Evolutionary conservation across 2,797 vertebrate genomes (phyloP).

Genomic region (Muscicapa striata): DNA sequence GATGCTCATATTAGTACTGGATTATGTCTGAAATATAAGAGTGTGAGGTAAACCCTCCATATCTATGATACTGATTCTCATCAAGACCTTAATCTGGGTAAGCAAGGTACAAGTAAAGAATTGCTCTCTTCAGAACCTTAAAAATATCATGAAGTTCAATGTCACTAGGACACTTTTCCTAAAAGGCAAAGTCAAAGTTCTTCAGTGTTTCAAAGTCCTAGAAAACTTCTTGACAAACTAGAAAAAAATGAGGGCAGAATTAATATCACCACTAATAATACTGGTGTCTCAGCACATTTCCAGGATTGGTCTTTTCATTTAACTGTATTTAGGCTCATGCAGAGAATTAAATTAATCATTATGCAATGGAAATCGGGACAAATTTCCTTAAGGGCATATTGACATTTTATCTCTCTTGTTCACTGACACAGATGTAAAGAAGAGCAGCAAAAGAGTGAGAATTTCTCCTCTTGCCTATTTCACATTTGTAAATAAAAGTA

Average conservation of each 20-base stretch:
- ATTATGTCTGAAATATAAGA: neutral
- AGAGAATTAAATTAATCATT: slow-evolving; percentile 51
- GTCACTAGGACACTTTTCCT: neutral
- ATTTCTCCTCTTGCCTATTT: neutral
- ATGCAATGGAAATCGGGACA: neutral
- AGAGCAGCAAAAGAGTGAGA: neutral
- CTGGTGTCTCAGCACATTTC: neutral
- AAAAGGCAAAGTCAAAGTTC: neutral
- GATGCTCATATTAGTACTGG: neutral
- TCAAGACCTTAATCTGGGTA: neutral
- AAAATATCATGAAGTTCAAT: neutral
- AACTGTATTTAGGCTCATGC: slow-evolving; percentile 7
- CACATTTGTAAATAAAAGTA: neutral
- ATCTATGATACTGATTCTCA: neutral
- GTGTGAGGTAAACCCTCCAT: neutral
- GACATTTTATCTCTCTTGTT: slow-evolving; percentile 16
- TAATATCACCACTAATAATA: neutral
- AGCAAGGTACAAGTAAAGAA: neutral
- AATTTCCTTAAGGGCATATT: slow-evolving; percentile 36
- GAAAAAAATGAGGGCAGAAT: neutral
- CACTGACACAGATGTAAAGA: neutral
- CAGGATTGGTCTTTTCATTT: slow-evolving; percentile 20
- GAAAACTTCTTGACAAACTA: neutral
- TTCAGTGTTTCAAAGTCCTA: neutral
- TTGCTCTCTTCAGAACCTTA: neutral